Evolutionary conservation across 2,113 vertebrate species (phyloP).

Genomic region (Tyrannus savana): DNA sequence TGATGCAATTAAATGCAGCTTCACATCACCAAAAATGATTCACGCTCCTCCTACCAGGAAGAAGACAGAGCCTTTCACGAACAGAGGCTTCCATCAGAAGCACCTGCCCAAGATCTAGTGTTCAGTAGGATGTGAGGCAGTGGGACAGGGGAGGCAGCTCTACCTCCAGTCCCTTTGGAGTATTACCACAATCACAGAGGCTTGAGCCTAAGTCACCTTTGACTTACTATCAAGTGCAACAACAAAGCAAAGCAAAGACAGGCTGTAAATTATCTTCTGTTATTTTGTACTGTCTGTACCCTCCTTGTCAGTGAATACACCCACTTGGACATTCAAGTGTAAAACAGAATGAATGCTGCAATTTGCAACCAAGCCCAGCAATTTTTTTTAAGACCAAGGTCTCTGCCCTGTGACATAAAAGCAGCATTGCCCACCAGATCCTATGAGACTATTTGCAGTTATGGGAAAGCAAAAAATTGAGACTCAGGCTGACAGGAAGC

Average conservation of each 20-base stretch:
- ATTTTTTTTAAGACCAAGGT: neutral
- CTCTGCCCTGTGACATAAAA: neutral
- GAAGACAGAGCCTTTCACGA: neutral
- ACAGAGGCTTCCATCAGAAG: neutral
- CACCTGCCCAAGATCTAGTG: neutral
- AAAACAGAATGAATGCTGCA: conserved; percentile 13
- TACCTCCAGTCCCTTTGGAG: neutral
- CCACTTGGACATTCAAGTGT: neutral
- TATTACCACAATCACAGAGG: neutral
- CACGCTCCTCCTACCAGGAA: neutral
- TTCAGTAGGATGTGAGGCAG: neutral
- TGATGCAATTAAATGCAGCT: conserved; percentile 4
- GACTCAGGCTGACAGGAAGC: neutral
- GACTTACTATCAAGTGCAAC: conserved; percentile 5
- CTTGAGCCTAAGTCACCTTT: conserved; percentile 1
- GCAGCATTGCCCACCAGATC: neutral
- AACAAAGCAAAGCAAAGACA: conserved; percentile 4
- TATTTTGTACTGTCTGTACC: neutral
- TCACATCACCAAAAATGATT: conserved; percentile 35
- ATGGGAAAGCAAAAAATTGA: conserved; percentile 19
- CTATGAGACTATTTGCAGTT: neutral
- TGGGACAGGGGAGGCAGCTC: neutral
- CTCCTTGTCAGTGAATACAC: neutral
- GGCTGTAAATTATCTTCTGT: neutral
- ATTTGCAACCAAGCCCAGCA: neutral